A percentile compares a stretch with the other conserved stretches of the same genome.
Evolutionary conservation across 92 coral and sea anemone genomes (phyloP).

Genomic region (Ricordea florida): DNA sequence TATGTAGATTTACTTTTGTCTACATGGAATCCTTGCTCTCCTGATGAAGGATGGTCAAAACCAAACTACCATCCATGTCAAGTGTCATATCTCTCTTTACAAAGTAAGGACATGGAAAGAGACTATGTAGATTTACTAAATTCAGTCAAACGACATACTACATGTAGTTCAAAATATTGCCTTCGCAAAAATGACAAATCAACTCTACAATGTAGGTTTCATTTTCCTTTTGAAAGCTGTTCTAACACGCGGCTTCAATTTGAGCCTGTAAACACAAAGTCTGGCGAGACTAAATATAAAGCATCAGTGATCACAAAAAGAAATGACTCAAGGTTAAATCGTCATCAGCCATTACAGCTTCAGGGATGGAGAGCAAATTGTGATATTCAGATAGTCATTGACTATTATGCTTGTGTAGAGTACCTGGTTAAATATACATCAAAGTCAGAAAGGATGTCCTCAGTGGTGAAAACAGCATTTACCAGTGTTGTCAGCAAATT

Average conservation of each 20-base stretch:
- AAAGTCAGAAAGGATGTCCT: slow-evolving; percentile 31
- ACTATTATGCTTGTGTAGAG: slow-evolving; percentile 35
- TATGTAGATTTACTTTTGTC: slow-evolving; percentile 27
- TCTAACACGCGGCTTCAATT: slow-evolving; percentile 18
- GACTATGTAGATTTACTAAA: slow-evolving; percentile 22
- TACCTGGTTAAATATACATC: no score
- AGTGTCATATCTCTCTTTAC: slow-evolving; percentile 24
- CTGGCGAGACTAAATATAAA: slow-evolving; percentile 15
- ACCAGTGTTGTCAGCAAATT: slow-evolving; percentile 19
- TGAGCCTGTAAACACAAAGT: slow-evolving; percentile 26
- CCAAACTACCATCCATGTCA: slow-evolving; percentile 30
- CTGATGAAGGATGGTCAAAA: slow-evolving; percentile 26
- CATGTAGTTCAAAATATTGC: slow-evolving; percentile 32
- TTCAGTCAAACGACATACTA: slow-evolving; percentile 20
- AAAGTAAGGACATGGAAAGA: slow-evolving; percentile 6
- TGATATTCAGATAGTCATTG: slow-evolving; percentile 47
- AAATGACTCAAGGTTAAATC: slow-evolving; percentile 26
- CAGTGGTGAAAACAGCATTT: slow-evolving; percentile 37
- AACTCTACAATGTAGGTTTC: slow-evolving; percentile 13
- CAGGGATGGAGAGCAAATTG: slow-evolving; percentile 19
- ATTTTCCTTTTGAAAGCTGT: slow-evolving; percentile 38
- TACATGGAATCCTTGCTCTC: slow-evolving; percentile 33
- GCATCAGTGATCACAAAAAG: slow-evolving; percentile 18
- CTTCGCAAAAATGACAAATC: slow-evolving; percentile 17
- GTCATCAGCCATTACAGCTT: slow-evolving; percentile 22